phyloP scores from a whole-genome alignment of 2,888 invertebrate genomes.

The Caenorhabditis sp. region DNA sequence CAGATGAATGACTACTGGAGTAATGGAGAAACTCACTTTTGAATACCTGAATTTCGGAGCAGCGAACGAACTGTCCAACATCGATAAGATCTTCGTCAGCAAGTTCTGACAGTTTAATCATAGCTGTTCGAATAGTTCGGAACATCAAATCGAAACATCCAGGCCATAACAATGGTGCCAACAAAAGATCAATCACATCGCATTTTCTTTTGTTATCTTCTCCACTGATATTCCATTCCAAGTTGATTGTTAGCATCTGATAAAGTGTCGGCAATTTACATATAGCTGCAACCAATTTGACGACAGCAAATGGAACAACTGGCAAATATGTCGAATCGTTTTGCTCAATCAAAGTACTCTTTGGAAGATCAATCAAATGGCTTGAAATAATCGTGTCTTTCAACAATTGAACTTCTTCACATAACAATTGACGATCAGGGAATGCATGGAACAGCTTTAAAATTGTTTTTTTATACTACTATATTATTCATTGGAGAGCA shows the following conservation, averaged over 20 bases:
- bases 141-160: conserved; percentile 38
- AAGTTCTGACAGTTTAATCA: conserved; percentile 50
- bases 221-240: conserved; percentile 24
- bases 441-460: conserved; percentile 52
- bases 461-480: background rate
- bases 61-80: conserved; percentile 13
- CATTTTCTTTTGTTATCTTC: conserved; percentile 9
- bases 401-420: conserved; percentile 19
- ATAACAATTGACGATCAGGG: conserved; percentile 31
- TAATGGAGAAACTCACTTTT: conserved; percentile 5
- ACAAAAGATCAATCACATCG: conserved; percentile 34
- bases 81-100: conserved; percentile 43
- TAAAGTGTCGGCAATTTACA: conserved; percentile 28
- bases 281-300: conserved; percentile 27
- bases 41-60: conserved; percentile 12
- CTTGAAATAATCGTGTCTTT: conserved; percentile 15
- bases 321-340: conserved; percentile 5
- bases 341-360: conserved; percentile 23
- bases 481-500: background rate
- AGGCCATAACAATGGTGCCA: conserved; percentile 43
- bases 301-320: conserved; percentile 35
- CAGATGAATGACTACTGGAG: no score
- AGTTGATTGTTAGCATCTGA: conserved; percentile 21
- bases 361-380: conserved; percentile 15
- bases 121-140: conserved; percentile 34